Percentiles rank a stretch among this genome's conserved stretches.
phyloP scores from a whole-genome alignment of 2,797 vertebrate genomes.

The Sitta carolinensis region DNA sequence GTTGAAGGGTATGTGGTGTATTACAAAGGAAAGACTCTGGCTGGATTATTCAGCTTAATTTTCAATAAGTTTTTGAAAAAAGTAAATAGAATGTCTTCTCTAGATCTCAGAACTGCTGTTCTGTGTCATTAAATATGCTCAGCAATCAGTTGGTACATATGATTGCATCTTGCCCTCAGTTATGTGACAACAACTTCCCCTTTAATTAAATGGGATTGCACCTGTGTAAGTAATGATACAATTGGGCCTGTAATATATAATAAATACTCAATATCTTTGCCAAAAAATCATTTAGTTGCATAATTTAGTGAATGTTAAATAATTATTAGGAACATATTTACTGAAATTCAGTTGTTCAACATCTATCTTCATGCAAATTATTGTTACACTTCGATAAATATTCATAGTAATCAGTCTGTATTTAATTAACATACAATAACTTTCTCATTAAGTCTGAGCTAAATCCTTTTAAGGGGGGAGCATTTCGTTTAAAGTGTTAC shows the following conservation, averaged over 20 bases:
- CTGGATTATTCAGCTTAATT: neutral
- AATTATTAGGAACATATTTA: slow-evolving; percentile 76
- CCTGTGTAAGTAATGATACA: slow-evolving; percentile 46
- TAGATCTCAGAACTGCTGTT: slow-evolving; percentile 41
- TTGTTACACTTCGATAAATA: slow-evolving; percentile 74
- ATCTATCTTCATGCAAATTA: slow-evolving; percentile 78
- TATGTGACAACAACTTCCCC: slow-evolving; percentile 52
- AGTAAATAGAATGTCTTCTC: slow-evolving; percentile 36
- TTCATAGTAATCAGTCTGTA: slow-evolving; percentile 75
- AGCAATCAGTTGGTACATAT: slow-evolving; percentile 57
- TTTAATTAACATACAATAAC: slow-evolving; percentile 82
- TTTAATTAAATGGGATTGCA: slow-evolving; percentile 55
- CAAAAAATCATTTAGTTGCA: slow-evolving; percentile 61
- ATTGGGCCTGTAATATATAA: slow-evolving; percentile 21
- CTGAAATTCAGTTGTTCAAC: slow-evolving; percentile 72
- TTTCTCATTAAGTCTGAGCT: slow-evolving; percentile 76
- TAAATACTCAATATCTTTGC: slow-evolving; percentile 63
- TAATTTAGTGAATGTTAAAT: slow-evolving; percentile 68
- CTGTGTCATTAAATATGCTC: slow-evolving; percentile 55
- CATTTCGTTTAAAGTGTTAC: slow-evolving; percentile 68
- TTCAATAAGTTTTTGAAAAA: neutral
- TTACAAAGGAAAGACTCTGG: neutral
- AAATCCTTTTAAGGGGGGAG: slow-evolving; percentile 69
- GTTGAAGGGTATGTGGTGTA: neutral
- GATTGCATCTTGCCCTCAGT: slow-evolving; percentile 53